phyloP scores from a whole-genome alignment of 2,113 vertebrate species.

The Percina caprodes region DNA sequence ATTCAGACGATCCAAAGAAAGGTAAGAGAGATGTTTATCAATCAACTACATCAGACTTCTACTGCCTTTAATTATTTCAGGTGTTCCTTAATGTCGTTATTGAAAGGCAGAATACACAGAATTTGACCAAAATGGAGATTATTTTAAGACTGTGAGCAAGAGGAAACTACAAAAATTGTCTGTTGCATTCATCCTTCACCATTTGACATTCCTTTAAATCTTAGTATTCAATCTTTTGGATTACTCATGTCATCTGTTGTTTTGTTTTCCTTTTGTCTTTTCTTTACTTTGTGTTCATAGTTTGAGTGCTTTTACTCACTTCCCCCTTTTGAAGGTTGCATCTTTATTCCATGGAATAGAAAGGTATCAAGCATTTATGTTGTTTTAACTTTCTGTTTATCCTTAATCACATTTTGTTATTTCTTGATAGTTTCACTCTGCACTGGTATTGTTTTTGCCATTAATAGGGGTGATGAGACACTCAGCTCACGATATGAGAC shows the following conservation, averaged over 20 bases:
- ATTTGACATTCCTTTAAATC: constrained; percentile 28
- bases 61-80: background rate
- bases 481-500: no score
- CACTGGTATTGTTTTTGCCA: background rate
- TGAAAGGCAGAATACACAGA: background rate
- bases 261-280: constrained; percentile 63
- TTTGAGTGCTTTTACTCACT: constrained; percentile 94
- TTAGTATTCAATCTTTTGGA: constrained; percentile 32
- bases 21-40: constrained; percentile 66
- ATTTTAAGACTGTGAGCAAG: background rate
- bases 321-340: constrained; percentile 95
- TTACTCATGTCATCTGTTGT: constrained; percentile 49
- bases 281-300: constrained; percentile 89
- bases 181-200: constrained; percentile 30
- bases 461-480: background rate
- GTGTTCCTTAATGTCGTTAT: background rate
- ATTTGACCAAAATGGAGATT: background rate
- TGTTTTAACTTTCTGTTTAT: constrained; percentile 8
- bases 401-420: background rate
- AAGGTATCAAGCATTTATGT: constrained; percentile 89
- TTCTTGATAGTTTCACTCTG: background rate
- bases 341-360: constrained; percentile 98
- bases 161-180: background rate
- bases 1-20: constrained; percentile 81
- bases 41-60: background rate